Conservation (phyloP, 1,140 invertebrate species). For the Drosophila malerkotliana region DNA sequence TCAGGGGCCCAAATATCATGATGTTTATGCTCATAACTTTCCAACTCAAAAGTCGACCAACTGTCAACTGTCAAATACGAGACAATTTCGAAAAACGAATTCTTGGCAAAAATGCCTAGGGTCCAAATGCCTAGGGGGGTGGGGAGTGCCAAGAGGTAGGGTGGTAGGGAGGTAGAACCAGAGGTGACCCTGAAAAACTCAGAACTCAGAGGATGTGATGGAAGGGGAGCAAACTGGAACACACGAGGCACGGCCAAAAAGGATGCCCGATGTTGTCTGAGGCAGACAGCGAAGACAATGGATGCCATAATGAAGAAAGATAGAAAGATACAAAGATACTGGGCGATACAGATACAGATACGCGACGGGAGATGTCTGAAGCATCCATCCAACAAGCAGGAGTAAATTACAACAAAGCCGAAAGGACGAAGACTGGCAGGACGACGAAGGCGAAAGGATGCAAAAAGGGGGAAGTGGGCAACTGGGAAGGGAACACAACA, state of each 20-base stretch:
- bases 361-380: constrained; percentile 45
- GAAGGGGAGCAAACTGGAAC: constrained; percentile 64
- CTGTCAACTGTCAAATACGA: constrained; percentile 82
- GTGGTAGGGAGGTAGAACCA: constrained; percentile 1
- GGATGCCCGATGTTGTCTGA: constrained; percentile 28
- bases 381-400: constrained; percentile 60
- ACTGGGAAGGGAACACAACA: constrained; percentile 3
- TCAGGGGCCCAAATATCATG: constrained; percentile 55
- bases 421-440: constrained; percentile 43
- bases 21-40: constrained; percentile 83
- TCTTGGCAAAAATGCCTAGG: neutral
- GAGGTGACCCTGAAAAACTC: constrained; percentile 73
- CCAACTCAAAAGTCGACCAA: constrained; percentile 79
- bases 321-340: constrained; percentile 23
- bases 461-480: constrained; percentile 23
- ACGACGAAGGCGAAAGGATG: constrained; percentile 21
- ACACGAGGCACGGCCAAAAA: constrained; percentile 46
- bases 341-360: constrained; percentile 12
- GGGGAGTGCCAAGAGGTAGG: neutral
- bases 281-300: constrained; percentile 70
- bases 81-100: constrained; percentile 52
- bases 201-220: constrained; percentile 2
- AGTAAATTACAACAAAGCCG: constrained; percentile 71
- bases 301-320: constrained; percentile 70
- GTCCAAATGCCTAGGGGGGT: neutral